These are phyloP conservation scores for Oscheius sp. DNA, from an alignment of 1,140 invertebrate species.

Conservation along the genomic window DNA sequence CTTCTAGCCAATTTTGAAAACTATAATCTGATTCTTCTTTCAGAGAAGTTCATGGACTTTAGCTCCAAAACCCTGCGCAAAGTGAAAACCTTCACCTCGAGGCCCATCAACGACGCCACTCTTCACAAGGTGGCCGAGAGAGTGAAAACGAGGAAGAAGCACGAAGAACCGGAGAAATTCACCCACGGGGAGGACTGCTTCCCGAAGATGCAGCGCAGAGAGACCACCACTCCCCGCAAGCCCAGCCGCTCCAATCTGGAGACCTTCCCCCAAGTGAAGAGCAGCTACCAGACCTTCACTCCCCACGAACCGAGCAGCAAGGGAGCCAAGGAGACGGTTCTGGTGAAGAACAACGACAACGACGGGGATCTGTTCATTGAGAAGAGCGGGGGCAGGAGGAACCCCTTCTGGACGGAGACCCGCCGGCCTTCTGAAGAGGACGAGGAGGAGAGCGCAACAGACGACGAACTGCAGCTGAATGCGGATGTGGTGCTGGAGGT, in stretches of 20 bases:
- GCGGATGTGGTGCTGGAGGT: constrained; percentile 17
- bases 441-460: constrained; percentile 3
- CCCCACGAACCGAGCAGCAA: too few species aligned
- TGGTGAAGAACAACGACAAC: constrained; percentile 27
- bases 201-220: background rate
- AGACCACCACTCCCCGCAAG: too few species aligned
- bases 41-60: constrained; percentile 11
- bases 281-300: too few species aligned
- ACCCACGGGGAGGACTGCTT: constrained; percentile 21
- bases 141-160: constrained; percentile 7
- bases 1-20: too few species aligned
- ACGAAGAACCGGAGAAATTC: background rate
- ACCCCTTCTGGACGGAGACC: constrained; percentile 8
- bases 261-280: too few species aligned
- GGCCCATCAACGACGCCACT: constrained; percentile 3
- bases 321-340: too few species aligned
- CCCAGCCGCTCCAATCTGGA: too few species aligned
- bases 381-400: background rate
- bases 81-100: constrained; percentile 23
- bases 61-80: constrained; percentile 1
- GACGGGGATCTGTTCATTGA: constrained; percentile 11
- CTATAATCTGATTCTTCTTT: too few species aligned
- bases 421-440: background rate
- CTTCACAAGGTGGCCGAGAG: constrained; percentile 14
- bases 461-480: constrained; percentile 24